Conservation (phyloP, 2,797 vertebrate genomes). For the Melanotaenia pygmaea region DNA sequence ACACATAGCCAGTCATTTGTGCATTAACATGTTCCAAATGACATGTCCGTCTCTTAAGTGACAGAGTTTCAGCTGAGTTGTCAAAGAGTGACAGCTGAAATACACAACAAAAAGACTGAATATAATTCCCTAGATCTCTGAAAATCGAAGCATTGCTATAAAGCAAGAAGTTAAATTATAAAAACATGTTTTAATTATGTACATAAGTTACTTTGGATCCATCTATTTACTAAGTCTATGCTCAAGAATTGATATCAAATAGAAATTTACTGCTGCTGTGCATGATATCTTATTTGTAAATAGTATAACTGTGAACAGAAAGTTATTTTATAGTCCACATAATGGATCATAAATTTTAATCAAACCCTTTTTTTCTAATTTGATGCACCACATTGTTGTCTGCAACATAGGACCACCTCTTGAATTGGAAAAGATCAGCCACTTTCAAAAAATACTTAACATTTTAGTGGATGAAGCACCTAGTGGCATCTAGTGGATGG, state of each 20-base stretch:
- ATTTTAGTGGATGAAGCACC: neutral
- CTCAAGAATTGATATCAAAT: neutral
- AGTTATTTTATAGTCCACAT: neutral
- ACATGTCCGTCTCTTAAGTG: conserved; percentile 66
- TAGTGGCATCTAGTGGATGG: too few relatives aligned
- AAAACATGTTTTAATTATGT: neutral
- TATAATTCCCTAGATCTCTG: conserved; percentile 3
- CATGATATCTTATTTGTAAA: neutral
- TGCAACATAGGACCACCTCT: neutral
- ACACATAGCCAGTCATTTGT: conserved; percentile 69
- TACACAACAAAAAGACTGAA: conserved; percentile 44
- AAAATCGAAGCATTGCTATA: neutral
- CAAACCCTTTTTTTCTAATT: neutral
- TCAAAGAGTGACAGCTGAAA: conserved; percentile 56
- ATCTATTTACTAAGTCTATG: neutral
- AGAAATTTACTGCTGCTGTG: neutral
- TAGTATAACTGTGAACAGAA: neutral
- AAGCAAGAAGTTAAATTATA: neutral
- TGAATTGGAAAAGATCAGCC: neutral
- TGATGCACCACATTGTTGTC: neutral
- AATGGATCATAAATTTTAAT: neutral
- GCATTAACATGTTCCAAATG: conserved; percentile 60
- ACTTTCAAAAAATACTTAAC: neutral
- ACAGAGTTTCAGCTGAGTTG: conserved; percentile 67
- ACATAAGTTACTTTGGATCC: neutral